These are phyloP conservation scores for Anoura caudifer DNA, from an alignment of 2,113 vertebrate genomes.

Conservation along the genomic window DNA sequence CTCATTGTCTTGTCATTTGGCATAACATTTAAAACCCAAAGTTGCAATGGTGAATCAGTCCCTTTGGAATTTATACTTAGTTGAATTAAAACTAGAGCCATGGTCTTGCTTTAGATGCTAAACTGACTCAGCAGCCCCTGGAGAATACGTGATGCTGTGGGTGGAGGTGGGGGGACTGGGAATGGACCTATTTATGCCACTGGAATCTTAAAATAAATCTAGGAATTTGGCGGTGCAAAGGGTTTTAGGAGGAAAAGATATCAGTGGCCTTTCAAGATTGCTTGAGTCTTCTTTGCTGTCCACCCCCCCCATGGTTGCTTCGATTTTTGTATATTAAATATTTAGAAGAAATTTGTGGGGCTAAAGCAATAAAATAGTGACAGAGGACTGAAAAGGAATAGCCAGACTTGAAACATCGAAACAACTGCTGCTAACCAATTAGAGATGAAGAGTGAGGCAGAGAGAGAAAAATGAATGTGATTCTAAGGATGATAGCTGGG, in stretches of 20 bases:
- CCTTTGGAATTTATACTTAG: not conserved
- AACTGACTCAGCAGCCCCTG: not conserved
- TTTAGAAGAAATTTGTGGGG: not conserved
- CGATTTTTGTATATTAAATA: not conserved
- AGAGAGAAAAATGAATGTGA: not conserved
- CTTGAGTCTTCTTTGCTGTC: not conserved
- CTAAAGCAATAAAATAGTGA: not conserved
- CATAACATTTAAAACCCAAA: not conserved
- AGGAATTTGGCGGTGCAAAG: not conserved
- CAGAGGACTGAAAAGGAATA: not conserved
- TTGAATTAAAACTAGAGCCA: not conserved
- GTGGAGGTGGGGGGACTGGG: not conserved
- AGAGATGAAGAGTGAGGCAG: not conserved
- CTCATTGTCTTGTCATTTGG: not conserved
- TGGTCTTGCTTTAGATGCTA: conserved; percentile 19
- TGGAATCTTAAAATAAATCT: not conserved
- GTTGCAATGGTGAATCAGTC: not conserved
- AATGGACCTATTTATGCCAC: not conserved
- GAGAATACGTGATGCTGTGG: not conserved
- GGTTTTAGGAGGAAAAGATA: not conserved
- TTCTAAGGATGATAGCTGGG: not conserved
- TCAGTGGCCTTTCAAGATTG: not conserved
- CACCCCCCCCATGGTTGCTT: not conserved
- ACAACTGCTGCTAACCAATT: not conserved
- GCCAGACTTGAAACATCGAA: not conserved